Percentiles rank a stretch among this genome's conserved stretches.
These are phyloP conservation scores for Noctua comes DNA, from an alignment of 2,888 invertebrate genomes.

Conservation along the genomic window DNA sequence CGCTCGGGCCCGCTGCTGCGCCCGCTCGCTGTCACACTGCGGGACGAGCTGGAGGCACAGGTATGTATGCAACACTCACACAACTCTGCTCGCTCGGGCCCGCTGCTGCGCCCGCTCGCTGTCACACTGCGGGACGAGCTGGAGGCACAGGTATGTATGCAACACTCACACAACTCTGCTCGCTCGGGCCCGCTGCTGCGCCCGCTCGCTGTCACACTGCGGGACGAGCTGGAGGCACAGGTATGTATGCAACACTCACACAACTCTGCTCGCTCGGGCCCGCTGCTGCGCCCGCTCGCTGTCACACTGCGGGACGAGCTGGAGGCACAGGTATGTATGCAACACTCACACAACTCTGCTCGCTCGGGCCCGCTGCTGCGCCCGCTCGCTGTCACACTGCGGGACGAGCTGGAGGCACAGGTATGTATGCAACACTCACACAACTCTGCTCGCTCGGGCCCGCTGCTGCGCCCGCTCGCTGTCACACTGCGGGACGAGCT, in stretches of 20 bases:
- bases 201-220: slow-evolving; percentile 75
- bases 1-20: too few relatives aligned
- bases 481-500: slow-evolving; percentile 73
- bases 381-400: slow-evolving; percentile 75
- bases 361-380: slow-evolving; percentile 75
- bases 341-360: background rate
- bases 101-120: slow-evolving; percentile 78
- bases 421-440: slow-evolving; percentile 47
- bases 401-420: slow-evolving; percentile 72
- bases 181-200: slow-evolving; percentile 75
- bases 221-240: slow-evolving; percentile 72
- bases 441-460: slow-evolving; percentile 59
- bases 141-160: slow-evolving; percentile 66
- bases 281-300: slow-evolving; percentile 78
- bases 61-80: too few relatives aligned
- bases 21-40: too few relatives aligned
- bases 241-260: slow-evolving; percentile 47
- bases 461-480: slow-evolving; percentile 78
- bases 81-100: slow-evolving; percentile 32
- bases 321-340: slow-evolving; percentile 66
- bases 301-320: slow-evolving; percentile 73
- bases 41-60: too few relatives aligned
- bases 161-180: background rate
- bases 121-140: slow-evolving; percentile 73
- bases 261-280: slow-evolving; percentile 59